These are phyloP conservation scores for Ambastaia sidthimunki DNA, from an alignment of 2,797 vertebrate species.

Conservation along the genomic window DNA sequence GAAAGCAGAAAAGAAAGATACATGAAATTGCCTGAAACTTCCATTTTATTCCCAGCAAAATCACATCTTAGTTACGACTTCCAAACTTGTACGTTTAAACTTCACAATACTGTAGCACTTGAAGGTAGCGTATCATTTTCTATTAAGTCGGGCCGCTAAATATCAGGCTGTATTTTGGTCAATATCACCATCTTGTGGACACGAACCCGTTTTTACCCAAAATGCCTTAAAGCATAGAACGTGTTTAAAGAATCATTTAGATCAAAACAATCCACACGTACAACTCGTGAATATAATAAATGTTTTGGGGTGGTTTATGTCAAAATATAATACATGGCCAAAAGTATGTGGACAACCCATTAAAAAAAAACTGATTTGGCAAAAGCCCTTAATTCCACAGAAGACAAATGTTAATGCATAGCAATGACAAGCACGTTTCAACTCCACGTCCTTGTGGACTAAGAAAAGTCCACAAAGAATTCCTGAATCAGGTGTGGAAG, in stretches of 20 bases:
- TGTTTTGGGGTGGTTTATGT: neutral
- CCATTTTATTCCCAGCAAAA: neutral
- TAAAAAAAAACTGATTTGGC: too few species aligned
- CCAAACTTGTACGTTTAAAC: neutral
- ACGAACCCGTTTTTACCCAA: constrained; percentile 30
- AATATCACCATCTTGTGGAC: constrained; percentile 86
- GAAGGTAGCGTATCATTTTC: constrained; percentile 33
- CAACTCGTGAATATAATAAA: neutral
- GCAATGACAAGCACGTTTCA: neutral
- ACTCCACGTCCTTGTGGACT: neutral
- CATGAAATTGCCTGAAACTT: neutral
- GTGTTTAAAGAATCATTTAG: neutral
- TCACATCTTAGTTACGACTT: neutral
- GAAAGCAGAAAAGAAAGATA: neutral
- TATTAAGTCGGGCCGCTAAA: constrained; percentile 54
- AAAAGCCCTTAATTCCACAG: neutral
- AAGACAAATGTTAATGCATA: neutral
- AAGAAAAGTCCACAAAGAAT: neutral
- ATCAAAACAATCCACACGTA: neutral
- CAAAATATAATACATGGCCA: neutral
- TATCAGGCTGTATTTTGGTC: constrained; percentile 73
- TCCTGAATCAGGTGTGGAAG: neutral
- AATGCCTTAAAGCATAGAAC: constrained; percentile 9
- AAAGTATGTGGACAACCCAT: neutral
- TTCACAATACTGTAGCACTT: constrained; percentile 2